Base-by-base conservation (phyloP, 1,140 invertebrate genomes). In the Drosophila rufa region DNA sequence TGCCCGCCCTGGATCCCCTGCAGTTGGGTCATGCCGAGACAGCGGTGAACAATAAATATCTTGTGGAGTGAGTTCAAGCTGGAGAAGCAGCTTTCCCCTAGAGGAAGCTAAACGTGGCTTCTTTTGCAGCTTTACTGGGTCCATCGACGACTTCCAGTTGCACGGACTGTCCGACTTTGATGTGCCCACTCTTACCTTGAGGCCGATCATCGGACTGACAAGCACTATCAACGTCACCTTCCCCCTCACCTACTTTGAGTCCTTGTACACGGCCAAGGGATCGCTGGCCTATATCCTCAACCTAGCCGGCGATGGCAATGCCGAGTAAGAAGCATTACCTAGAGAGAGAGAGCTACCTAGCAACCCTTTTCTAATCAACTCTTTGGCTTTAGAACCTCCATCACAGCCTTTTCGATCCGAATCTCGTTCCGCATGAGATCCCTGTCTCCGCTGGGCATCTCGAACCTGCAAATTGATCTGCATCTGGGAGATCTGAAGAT, bases 191-290 rank as follows among this genome's bases (percentile, higher is more conserved):
- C 59, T 92, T 3, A 76, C 25, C 8, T 74, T 92, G 7, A 59
- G 50, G 15, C 53, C 53, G 9, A 25, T 73, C 30, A 67, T 71
- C 5, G 17, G 42, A 2, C 15, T 58, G 17, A 51, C 22, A 3
- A 91, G 68, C 53, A 90, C 43, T 14, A 45, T 92, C 17, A 76
- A 92, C 51, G 17, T 92, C 3, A 91, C 75, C 11, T 50, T 92
- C 0, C 91, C 91, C 9, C 17, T 71, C 8, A 90, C 91, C 4
- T 64, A 53, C 17, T 80, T 92, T 1, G 70, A 90, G 33, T 82
- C 91, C 3, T 36, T 90, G 15, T 92, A 92, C 55, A 91, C 91
- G 1, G 91, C 91, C 3, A 92, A 92, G 36, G 91, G 91, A 38
- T 91, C 87, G 2, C 36, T 92, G 40, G 91, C 75, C 3, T 90